phyloP scores from a whole-genome alignment of 2,797 vertebrate genomes.

The Sebastes kiyomatsui region DNA sequence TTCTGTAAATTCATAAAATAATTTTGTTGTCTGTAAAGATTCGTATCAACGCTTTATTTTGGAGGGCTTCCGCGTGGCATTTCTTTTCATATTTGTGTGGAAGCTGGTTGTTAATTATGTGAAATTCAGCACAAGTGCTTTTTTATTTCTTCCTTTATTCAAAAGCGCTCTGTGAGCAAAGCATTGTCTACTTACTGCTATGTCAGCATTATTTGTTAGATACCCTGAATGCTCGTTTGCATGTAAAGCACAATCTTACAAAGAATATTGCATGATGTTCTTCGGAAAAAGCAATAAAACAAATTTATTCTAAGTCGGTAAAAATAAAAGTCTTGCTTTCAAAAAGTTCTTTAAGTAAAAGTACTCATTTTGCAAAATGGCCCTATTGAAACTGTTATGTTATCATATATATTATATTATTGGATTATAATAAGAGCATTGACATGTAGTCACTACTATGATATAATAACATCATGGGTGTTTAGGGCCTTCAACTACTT shows the following conservation, averaged over 20 bases:
- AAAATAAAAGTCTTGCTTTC: neutral
- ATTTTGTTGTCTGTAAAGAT: conserved; percentile 28
- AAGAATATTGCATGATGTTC: conserved; percentile 27
- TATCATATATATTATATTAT: neutral
- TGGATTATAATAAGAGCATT: neutral
- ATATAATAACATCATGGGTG: neutral
- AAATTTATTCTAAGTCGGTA: neutral
- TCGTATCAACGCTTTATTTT: conserved; percentile 25
- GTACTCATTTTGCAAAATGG: neutral
- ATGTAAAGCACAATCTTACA: conserved; percentile 4
- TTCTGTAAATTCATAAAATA: conserved; percentile 31
- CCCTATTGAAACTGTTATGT: neutral
- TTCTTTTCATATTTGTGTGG: conserved; percentile 4
- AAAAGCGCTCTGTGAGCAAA: neutral
- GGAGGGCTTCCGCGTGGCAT: neutral
- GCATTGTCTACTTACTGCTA: neutral
- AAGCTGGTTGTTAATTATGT: neutral
- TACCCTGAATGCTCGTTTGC: neutral
- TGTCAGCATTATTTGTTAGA: conserved; percentile 7
- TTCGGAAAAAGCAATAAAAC: conserved; percentile 45
- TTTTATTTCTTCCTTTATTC: neutral
- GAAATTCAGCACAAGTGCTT: neutral
- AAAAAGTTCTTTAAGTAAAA: neutral
- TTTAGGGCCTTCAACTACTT: neutral
- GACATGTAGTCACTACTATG: neutral